phyloP scores from a whole-genome alignment of 2,113 vertebrate genomes.

The Sturnira hondurensis region DNA sequence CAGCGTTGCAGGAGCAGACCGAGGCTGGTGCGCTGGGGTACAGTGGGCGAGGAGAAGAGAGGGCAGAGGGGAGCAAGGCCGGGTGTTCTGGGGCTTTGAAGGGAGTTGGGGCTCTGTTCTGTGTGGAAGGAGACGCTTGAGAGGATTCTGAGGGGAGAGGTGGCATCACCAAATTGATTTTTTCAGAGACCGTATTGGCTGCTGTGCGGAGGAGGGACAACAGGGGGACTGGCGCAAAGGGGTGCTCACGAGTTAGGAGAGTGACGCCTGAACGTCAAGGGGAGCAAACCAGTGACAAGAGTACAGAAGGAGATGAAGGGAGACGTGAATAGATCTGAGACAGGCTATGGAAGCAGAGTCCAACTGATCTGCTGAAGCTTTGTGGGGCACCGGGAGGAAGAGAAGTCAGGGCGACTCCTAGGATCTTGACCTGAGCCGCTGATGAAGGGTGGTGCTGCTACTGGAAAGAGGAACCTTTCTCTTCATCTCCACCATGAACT shows the following conservation, averaged over 20 bases:
- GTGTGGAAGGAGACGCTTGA: background rate
- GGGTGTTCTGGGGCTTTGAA: fast-evolving
- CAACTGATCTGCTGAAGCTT: background rate
- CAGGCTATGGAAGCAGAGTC: background rate
- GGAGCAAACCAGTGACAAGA: fast-evolving
- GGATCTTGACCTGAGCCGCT: background rate
- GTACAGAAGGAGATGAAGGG: fast-evolving
- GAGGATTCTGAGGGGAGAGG: background rate
- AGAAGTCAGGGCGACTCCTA: background rate
- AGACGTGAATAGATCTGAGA: background rate
- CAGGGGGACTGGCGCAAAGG: background rate
- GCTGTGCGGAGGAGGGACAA: fast-evolving
- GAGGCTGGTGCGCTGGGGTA: no score
- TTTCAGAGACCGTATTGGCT: background rate
- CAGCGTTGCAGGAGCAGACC: background rate
- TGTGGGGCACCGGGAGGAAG: background rate
- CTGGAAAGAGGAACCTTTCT: fast-evolving
- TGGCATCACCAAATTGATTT: background rate
- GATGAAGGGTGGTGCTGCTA: fast-evolving
- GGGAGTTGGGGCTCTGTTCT: background rate
- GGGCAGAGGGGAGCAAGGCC: background rate
- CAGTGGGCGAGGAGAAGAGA: no score
- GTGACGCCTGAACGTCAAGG: background rate
- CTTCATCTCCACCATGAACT: background rate
- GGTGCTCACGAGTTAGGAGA: fast-evolving